These are phyloP conservation scores for Pissodes strobi DNA, from an alignment of 1,140 invertebrate species.

Conservation along the genomic window DNA sequence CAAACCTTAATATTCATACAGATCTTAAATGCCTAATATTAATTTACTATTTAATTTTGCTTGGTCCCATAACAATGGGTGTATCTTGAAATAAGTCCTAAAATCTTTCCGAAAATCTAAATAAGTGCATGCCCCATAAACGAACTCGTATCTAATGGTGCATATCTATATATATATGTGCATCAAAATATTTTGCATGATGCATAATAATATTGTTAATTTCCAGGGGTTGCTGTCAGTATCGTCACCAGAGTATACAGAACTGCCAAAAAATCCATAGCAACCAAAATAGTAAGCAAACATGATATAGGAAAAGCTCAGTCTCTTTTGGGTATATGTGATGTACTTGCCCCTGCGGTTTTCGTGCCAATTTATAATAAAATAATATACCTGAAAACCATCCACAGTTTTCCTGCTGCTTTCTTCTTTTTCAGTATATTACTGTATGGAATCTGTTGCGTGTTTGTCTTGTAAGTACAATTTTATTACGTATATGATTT, in stretches of 20 bases:
- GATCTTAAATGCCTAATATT: too few relatives aligned
- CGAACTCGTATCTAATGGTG: too few relatives aligned
- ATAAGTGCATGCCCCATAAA: too few relatives aligned
- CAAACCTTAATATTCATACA: too few relatives aligned
- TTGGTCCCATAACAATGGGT: too few relatives aligned
- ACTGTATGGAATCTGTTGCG: constrained; percentile 32
- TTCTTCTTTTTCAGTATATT: constrained; percentile 58
- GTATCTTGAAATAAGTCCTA: too few relatives aligned
- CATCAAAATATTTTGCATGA: too few relatives aligned
- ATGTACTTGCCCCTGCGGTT: constrained; percentile 58
- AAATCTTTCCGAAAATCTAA: too few relatives aligned
- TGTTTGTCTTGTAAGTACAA: constrained; percentile 10
- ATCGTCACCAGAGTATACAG: constrained; percentile 60
- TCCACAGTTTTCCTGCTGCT: constrained; percentile 55
- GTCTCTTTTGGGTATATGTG: constrained; percentile 61
- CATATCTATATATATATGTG: too few relatives aligned
- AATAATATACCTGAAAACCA: constrained; percentile 55
- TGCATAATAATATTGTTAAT: not conserved
- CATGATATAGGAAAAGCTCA: constrained; percentile 63
- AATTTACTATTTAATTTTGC: too few relatives aligned
- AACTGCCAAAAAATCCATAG: constrained; percentile 61
- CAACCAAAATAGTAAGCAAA: constrained; percentile 62
- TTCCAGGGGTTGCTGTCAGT: constrained; percentile 55
- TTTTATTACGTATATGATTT: not conserved
- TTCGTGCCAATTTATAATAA: constrained; percentile 59